Conservation (phyloP, 2,888 invertebrate species). For the Apodemia zela region DNA sequence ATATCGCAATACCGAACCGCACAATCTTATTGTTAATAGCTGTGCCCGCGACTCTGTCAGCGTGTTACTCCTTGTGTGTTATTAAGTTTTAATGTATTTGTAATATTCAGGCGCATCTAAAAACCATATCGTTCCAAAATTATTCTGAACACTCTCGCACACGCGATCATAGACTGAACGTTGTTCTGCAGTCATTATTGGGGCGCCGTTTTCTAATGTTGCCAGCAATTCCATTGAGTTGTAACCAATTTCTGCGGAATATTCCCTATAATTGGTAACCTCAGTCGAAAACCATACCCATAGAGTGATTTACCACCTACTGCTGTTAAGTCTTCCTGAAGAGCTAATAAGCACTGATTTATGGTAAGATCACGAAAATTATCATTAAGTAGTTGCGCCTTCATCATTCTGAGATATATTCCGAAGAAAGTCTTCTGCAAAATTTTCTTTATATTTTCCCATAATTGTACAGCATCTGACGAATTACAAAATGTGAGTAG, state of each 20-base stretch:
- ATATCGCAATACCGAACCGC: too few species aligned
- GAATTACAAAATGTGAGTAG: conserved; percentile 25
- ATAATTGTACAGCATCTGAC: conserved; percentile 26
- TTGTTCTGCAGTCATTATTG: conserved; percentile 25
- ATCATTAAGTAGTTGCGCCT: conserved; percentile 23
- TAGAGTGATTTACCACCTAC: conserved; percentile 24
- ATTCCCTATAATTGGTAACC: conserved; percentile 28
- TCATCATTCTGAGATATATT: conserved; percentile 18
- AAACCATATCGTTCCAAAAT: conserved; percentile 21
- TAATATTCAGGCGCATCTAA: background rate
- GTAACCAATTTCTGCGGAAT: conserved; percentile 27
- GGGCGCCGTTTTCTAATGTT: conserved; percentile 27
- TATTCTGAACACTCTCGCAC: conserved; percentile 25
- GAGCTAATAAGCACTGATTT: conserved; percentile 26
- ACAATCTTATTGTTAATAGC: too few species aligned
- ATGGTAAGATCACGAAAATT: conserved; percentile 23
- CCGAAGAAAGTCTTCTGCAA: conserved; percentile 21
- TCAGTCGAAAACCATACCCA: conserved; percentile 27
- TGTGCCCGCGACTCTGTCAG: too few species aligned
- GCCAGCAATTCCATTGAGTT: conserved; percentile 24
- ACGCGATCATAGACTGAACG: conserved; percentile 27
- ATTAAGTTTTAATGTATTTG: too few species aligned
- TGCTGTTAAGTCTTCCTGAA: conserved; percentile 21
- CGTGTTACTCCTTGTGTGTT: too few species aligned
- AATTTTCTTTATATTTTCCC: conserved; percentile 29